Conservation (phyloP, 1,140 invertebrate species). For the Scaptomyza pallida region DNA sequence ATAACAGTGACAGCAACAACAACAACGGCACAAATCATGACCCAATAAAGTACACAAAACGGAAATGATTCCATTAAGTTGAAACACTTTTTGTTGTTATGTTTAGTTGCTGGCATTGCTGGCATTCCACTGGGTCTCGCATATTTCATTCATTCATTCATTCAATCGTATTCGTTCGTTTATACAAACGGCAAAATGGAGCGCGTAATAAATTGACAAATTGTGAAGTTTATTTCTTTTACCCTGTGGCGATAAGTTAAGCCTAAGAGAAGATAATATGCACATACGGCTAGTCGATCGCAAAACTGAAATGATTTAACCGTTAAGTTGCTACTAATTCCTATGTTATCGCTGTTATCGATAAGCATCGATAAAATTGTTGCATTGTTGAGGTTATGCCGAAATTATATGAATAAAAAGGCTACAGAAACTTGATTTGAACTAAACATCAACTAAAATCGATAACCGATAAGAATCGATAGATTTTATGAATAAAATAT, state of each 20-base stretch:
- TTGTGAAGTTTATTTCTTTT: slow-evolving; percentile 7
- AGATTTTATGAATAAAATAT: too few species aligned
- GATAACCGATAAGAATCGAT: too few species aligned
- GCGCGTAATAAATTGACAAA: slow-evolving; percentile 63
- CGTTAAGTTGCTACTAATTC: too few species aligned
- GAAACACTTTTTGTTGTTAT: slow-evolving; percentile 33
- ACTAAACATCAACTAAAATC: too few species aligned
- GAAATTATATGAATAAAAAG: too few species aligned
- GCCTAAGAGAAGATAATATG: not conserved
- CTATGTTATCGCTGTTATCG: too few species aligned
- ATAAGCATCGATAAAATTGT: too few species aligned
- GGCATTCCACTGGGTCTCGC: slow-evolving; percentile 8
- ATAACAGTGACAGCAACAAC: not conserved
- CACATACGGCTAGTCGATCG: too few species aligned
- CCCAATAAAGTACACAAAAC: slow-evolving; percentile 47
- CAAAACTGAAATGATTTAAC: too few species aligned
- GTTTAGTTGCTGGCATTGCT: slow-evolving; percentile 9
- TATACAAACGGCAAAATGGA: slow-evolving; percentile 28
- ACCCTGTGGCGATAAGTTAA: not conserved
- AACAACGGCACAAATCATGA: slow-evolving; percentile 39
- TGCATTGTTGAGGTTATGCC: too few species aligned
- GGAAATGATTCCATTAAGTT: slow-evolving; percentile 64
- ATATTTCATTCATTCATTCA: slow-evolving; percentile 46
- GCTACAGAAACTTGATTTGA: too few species aligned
- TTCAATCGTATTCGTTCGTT: slow-evolving; percentile 53